A percentile compares a stretch with the other conserved stretches of the same genome.
These are phyloP conservation scores for Myxocyprinus asiaticus DNA, from an alignment of 2,113 vertebrate species.

Conservation along the genomic window DNA sequence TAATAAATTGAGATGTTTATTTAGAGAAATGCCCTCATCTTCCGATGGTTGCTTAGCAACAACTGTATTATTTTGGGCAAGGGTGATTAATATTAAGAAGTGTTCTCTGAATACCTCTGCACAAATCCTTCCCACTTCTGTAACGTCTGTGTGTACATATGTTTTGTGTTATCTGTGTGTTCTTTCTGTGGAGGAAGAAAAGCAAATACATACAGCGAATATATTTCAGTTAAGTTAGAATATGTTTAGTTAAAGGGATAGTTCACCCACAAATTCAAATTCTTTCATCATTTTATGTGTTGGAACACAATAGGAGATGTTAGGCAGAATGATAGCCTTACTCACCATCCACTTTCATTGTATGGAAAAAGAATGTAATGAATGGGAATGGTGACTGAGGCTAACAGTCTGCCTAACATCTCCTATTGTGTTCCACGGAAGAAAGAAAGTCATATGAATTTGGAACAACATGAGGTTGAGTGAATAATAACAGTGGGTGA, in stretches of 20 bases:
- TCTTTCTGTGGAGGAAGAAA: conserved; percentile 23
- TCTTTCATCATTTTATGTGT: background rate
- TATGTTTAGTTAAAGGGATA: conserved; percentile 36
- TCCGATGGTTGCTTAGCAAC: conserved; percentile 55
- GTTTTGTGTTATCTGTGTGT: conserved; percentile 20
- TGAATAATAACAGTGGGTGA: no score
- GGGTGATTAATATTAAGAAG: conserved; percentile 60
- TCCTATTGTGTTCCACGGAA: no score
- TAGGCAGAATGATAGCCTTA: no score
- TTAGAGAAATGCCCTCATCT: conserved; percentile 55
- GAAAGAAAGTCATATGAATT: no score
- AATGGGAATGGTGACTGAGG: no score
- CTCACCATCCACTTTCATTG: no score
- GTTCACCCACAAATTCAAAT: background rate
- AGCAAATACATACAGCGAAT: conserved; percentile 17
- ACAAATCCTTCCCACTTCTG: conserved; percentile 30
- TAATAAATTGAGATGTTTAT: conserved; percentile 51
- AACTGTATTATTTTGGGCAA: conserved; percentile 56
- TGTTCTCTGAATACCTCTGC: conserved; percentile 50
- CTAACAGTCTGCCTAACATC: no score
- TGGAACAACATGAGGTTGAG: no score
- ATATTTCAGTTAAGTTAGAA: conserved; percentile 35
- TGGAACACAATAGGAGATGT: no score
- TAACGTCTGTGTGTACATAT: background rate
- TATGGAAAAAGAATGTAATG: no score